phyloP scores from a whole-genome alignment of 2,888 invertebrate genomes.

The Digitonthophagus gazella region DNA sequence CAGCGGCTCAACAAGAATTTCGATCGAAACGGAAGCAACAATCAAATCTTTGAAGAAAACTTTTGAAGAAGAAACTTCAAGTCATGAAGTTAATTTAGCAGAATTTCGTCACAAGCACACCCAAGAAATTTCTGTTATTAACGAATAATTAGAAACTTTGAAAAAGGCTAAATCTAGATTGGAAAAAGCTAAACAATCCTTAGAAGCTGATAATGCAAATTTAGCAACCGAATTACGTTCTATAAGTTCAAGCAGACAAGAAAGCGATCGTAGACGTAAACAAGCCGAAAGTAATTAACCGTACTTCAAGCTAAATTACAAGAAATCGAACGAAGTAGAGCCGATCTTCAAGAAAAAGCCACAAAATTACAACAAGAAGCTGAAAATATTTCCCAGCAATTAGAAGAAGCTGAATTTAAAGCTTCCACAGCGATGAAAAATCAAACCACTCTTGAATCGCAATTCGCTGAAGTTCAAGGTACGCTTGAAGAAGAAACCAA shows the following conservation, averaged over 20 bases:
- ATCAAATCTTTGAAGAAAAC: conserved; percentile 85
- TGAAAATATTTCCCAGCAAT: conserved; percentile 74
- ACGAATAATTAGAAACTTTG: conserved; percentile 88
- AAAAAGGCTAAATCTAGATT: conserved; percentile 84
- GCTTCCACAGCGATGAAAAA: conserved; percentile 86
- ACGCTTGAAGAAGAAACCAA: conserved; percentile 93
- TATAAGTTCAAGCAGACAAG: conserved; percentile 81
- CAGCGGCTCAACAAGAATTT: conserved; percentile 95
- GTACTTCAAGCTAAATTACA: conserved; percentile 69
- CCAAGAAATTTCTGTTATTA: conserved; percentile 81
- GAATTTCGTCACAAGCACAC: conserved; percentile 94
- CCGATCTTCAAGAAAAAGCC: conserved; percentile 80
- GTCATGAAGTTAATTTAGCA: conserved; percentile 78
- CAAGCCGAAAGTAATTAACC: conserved; percentile 85
- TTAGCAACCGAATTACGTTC: conserved; percentile 88
- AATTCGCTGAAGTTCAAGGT: conserved; percentile 83
- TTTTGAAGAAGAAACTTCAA: conserved; percentile 85
- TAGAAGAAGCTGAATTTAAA: conserved; percentile 89
- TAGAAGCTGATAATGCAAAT: conserved; percentile 95
- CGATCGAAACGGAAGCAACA: conserved; percentile 95
- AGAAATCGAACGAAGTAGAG: conserved; percentile 62
- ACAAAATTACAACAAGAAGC: conserved; percentile 82
- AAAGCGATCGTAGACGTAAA: conserved; percentile 89
- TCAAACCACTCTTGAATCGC: conserved; percentile 78
- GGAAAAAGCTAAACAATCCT: conserved; percentile 83